phyloP scores from a whole-genome alignment of 2,888 invertebrate species.

The Cheilosia soror region DNA sequence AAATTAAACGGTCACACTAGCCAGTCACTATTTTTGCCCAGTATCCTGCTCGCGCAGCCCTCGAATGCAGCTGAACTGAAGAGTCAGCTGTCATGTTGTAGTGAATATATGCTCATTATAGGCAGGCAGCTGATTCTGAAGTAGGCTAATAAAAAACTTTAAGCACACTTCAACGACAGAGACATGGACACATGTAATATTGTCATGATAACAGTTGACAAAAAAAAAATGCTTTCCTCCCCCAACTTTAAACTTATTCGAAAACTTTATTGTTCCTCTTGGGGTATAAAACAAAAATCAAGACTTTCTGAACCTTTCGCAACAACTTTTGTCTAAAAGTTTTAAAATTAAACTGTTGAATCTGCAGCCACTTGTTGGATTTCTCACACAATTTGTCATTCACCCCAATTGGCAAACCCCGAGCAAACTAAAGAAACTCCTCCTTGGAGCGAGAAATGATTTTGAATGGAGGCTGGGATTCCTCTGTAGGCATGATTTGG shows the following conservation, averaged over 20 bases:
- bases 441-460: constrained; percentile 27
- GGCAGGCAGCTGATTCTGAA: constrained; percentile 1
- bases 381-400: constrained; percentile 60
- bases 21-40: too few species aligned
- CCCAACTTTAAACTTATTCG: constrained; percentile 8
- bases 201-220: neutral
- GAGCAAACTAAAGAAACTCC: constrained; percentile 22
- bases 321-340: constrained; percentile 53
- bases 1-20: too few species aligned
- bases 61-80: too few species aligned
- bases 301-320: constrained; percentile 33
- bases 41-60: too few species aligned
- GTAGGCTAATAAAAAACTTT: neutral
- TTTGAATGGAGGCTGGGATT: neutral
- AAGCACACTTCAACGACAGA: neutral
- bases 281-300: constrained; percentile 40
- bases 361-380: constrained; percentile 64
- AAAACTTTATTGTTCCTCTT: constrained; percentile 60
- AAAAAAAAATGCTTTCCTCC: neutral
- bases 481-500: constrained; percentile 15
- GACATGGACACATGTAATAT: constrained; percentile 2
- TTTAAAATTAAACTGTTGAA: constrained; percentile 72
- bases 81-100: too few species aligned
- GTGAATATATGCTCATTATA: neutral
- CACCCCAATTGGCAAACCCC: neutral